These are phyloP conservation scores for Prunella himalayana DNA, from an alignment of 2,113 vertebrate species.

Conservation along the genomic window DNA sequence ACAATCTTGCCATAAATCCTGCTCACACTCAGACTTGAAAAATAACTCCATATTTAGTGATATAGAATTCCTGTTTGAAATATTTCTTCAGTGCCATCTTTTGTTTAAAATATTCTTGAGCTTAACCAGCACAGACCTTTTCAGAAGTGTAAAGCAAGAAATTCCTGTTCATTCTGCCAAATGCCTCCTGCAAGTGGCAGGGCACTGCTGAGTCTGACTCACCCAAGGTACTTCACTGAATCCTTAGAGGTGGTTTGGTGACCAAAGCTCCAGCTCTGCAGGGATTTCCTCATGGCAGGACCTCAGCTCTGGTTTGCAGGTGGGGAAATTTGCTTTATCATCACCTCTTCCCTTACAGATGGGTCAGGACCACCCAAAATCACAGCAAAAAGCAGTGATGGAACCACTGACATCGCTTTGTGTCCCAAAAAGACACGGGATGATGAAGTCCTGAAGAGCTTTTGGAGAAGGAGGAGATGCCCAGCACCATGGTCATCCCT, in stretches of 20 bases:
- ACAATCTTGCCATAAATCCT: background rate
- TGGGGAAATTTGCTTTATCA: background rate
- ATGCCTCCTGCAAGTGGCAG: background rate
- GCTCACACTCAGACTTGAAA: background rate
- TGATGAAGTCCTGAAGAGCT: background rate
- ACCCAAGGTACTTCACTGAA: background rate
- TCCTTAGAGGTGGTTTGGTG: background rate
- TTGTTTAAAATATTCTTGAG: background rate
- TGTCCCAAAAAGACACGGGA: fast-evolving
- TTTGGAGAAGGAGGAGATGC: background rate
- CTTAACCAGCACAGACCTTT: background rate
- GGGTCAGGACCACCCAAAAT: background rate
- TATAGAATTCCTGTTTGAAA: background rate
- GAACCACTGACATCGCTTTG: background rate
- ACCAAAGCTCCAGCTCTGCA: background rate
- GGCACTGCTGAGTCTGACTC: background rate
- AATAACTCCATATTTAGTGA: background rate
- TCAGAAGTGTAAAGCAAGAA: background rate
- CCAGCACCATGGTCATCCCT: background rate
- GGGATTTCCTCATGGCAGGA: background rate
- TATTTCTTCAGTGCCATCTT: background rate
- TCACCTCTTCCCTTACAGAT: background rate
- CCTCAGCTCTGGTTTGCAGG: background rate
- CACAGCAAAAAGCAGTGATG: background rate
- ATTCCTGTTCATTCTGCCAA: background rate